Evolutionary conservation across 1,140 invertebrate species (phyloP).

Genomic region (Procambarus virginalis): DNA sequence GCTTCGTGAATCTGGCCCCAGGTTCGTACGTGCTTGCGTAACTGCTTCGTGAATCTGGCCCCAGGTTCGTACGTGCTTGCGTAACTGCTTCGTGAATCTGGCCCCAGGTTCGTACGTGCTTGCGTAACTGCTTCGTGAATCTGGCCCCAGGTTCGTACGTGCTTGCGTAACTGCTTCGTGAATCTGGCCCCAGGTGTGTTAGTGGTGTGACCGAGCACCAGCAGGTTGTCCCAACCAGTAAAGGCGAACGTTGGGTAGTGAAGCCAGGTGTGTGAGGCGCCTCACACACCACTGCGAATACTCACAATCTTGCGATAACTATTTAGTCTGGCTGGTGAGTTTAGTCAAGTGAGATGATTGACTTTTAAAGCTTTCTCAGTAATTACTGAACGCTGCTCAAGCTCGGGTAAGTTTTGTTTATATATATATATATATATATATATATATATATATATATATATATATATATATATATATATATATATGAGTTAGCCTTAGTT

Average conservation of each 20-base stretch:
- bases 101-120: too few relatives aligned
- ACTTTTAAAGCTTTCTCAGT: neutral
- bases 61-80: too few relatives aligned
- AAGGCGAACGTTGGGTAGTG: neutral
- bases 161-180: too few relatives aligned
- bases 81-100: too few relatives aligned
- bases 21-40: too few relatives aligned
- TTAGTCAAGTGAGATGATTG: neutral
- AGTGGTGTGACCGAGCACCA: too few relatives aligned
- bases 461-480: slow-evolving; percentile 11
- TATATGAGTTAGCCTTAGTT: neutral
- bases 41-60: too few relatives aligned
- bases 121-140: too few relatives aligned
- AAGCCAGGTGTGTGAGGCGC: neutral
- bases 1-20: too few relatives aligned
- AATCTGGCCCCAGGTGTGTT: too few relatives aligned
- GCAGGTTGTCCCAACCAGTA: neutral
- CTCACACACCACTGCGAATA: neutral
- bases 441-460: slow-evolving; percentile 11
- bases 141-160: too few relatives aligned
- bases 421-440: slow-evolving; percentile 11
- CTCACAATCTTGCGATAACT: neutral
- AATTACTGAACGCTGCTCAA: neutral
- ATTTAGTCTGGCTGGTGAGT: neutral
- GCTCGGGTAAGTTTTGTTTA: neutral